Percentiles rank a stretch among this genome's conserved stretches.
phyloP scores from a whole-genome alignment of 2,113 vertebrate genomes.

The Myrmophylax atrothorax region DNA sequence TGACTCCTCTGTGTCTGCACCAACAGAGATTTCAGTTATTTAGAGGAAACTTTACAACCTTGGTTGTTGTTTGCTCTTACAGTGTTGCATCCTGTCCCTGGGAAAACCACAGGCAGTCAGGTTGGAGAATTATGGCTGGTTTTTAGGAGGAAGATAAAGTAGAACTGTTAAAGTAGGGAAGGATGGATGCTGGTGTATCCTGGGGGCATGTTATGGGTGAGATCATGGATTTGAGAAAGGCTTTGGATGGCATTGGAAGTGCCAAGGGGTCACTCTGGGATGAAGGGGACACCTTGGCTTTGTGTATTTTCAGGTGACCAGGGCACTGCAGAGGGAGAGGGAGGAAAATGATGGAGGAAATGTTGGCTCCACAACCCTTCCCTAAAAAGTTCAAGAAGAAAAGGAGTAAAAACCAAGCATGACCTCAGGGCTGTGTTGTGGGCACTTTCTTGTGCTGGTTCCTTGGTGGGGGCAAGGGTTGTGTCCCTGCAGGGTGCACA shows the following conservation, averaged over 20 bases:
- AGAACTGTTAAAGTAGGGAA: neutral
- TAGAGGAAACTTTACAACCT: neutral
- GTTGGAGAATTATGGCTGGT: neutral
- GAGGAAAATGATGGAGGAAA: neutral
- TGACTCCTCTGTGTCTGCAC: neutral
- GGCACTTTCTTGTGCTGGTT: neutral
- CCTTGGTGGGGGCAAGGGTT: too few relatives aligned
- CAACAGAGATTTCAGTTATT: neutral
- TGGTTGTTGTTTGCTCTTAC: neutral
- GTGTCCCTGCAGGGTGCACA: neutral
- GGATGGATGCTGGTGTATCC: neutral
- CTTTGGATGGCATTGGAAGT: neutral
- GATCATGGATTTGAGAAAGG: neutral
- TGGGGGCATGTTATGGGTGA: rapidly evolving
- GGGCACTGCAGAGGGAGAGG: neutral
- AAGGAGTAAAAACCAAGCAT: neutral
- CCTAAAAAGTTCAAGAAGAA: neutral
- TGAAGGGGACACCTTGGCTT: neutral
- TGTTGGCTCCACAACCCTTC: neutral
- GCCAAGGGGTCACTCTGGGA: neutral
- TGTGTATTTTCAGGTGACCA: neutral
- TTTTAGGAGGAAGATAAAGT: neutral
- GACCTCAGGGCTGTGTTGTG: neutral
- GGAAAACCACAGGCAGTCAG: neutral
- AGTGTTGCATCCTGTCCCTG: neutral